These are phyloP conservation scores for Platyrinchus mystaceus DNA, from an alignment of 2,797 vertebrate species.

Conservation along the genomic window DNA sequence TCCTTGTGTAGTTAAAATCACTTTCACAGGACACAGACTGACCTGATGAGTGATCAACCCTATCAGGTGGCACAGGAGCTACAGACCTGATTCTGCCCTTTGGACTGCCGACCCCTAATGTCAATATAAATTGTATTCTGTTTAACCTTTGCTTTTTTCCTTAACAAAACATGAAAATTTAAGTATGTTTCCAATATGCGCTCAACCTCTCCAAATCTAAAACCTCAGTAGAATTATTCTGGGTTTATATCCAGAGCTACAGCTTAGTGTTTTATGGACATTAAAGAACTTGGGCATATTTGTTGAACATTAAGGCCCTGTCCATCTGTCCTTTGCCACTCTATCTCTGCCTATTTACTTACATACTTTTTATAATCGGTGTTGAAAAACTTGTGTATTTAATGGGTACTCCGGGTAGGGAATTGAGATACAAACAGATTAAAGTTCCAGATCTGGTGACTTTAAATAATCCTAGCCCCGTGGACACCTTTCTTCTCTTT, in stretches of 20 bases:
- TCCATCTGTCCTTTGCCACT: not conserved
- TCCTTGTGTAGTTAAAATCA: not conserved
- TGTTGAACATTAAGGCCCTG: not conserved
- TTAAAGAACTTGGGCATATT: not conserved
- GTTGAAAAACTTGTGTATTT: not conserved
- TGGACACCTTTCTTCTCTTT: not conserved
- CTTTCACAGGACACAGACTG: not conserved
- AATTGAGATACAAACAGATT: not conserved
- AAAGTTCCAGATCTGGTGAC: not conserved
- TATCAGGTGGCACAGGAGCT: not conserved
- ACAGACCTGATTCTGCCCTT: not conserved
- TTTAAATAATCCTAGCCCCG: not conserved
- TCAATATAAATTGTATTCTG: constrained; percentile 5
- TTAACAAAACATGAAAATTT: not conserved
- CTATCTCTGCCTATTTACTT: not conserved
- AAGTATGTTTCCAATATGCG: not conserved
- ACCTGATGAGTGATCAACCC: not conserved
- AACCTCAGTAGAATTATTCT: not conserved
- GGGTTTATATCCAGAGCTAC: not conserved
- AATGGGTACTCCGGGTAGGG: not conserved
- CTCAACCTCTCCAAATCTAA: not conserved
- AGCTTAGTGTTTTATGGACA: not conserved
- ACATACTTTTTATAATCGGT: not conserved
- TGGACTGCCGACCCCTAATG: not conserved
- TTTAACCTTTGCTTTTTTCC: not conserved